Evolutionary conservation across 2,113 vertebrate genomes (phyloP).

Genomic region (Nothoprocta pentlandii): DNA sequence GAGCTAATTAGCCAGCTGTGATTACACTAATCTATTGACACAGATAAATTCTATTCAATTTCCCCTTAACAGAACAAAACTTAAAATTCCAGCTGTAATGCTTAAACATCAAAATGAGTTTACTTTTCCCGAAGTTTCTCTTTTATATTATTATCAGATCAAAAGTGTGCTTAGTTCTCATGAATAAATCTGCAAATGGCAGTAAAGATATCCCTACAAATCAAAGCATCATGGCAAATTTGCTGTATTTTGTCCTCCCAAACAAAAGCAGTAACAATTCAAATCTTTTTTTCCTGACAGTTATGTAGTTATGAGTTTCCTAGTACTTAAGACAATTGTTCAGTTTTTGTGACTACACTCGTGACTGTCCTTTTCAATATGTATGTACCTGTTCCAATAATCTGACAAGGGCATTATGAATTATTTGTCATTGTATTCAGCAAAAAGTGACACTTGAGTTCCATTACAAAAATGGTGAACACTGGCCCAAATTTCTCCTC

Average conservation of each 20-base stretch:
- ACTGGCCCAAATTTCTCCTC: slow-evolving; percentile 4
- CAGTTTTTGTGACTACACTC: not conserved
- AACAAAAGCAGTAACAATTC: not conserved
- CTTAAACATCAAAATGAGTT: not conserved
- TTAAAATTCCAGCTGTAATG: not conserved
- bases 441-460: not conserved
- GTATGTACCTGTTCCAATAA: slow-evolving; percentile 6
- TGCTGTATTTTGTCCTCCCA: not conserved
- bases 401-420: slow-evolving; percentile 15
- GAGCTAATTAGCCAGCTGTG: not conserved
- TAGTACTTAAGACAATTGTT: not conserved
- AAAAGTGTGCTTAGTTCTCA: not conserved
- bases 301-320: not conserved
- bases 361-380: not conserved
- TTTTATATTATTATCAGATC: not conserved
- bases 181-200: slow-evolving; percentile 2
- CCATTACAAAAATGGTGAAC: not conserved
- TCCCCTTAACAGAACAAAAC: not conserved
- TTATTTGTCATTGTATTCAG: slow-evolving; percentile 25
- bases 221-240: not conserved
- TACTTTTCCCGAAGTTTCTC: not conserved
- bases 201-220: not conserved
- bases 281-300: not conserved
- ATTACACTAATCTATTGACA: not conserved
- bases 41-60: not conserved